These are phyloP conservation scores for Cettia cetti DNA, from an alignment of 2,113 vertebrate species.

Conservation along the genomic window DNA sequence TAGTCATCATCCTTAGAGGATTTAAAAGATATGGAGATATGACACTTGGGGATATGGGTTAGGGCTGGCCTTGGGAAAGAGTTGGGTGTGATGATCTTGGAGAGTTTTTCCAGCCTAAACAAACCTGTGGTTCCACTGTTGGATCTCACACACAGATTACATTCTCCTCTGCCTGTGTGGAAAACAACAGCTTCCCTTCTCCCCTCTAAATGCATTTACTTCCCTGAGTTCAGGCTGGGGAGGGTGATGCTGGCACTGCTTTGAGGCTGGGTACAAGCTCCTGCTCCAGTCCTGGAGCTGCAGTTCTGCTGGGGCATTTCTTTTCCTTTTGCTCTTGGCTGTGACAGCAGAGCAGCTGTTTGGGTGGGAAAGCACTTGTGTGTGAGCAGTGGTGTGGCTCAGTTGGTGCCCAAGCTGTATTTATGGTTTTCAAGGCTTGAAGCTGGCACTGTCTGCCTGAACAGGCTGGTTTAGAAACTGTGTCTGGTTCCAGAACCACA, in stretches of 20 bases:
- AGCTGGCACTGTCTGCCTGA: conserved; percentile 1
- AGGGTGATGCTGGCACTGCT: neutral
- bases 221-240: neutral
- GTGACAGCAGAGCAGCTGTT: conserved; percentile 1
- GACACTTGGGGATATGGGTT: neutral
- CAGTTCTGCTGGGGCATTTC: neutral
- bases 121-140: rapidly evolving
- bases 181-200: rapidly evolving
- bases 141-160: rapidly evolving
- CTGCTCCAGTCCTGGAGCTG: neutral
- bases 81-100: too few relatives aligned
- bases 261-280: neutral
- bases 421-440: neutral
- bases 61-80: too few relatives aligned
- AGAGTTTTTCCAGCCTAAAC: neutral
- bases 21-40: neutral
- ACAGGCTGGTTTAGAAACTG: neutral
- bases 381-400: neutral
- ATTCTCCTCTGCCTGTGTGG: neutral
- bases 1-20: neutral
- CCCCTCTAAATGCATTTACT: neutral
- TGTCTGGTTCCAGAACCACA: neutral
- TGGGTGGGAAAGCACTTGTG: neutral
- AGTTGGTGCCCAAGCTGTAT: conserved; percentile 9
- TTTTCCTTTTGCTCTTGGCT: neutral